These are phyloP conservation scores for Vesta saturnalis DNA, from an alignment of 2,888 invertebrate species.

Conservation along the genomic window DNA sequence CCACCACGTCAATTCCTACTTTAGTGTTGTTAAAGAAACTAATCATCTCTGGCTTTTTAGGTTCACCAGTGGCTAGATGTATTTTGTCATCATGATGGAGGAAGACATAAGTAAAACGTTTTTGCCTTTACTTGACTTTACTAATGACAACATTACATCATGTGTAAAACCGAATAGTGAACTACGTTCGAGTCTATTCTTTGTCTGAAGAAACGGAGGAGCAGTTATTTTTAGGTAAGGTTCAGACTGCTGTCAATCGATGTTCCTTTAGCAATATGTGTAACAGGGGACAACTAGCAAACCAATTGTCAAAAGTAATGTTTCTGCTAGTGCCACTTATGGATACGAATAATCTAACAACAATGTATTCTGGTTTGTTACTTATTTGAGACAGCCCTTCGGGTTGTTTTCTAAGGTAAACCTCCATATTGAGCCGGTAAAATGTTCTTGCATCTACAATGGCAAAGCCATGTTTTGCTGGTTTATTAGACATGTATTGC, in stretches of 20 bases:
- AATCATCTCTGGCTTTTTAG: slow-evolving; percentile 9
- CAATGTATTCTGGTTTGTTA: slow-evolving; percentile 29
- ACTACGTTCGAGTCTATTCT: no score
- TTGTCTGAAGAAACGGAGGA: no score
- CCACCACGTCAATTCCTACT: neutral
- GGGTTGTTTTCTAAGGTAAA: slow-evolving; percentile 45
- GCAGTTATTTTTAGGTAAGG: no score
- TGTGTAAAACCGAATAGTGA: slow-evolving; percentile 26
- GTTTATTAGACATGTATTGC: slow-evolving; percentile 44
- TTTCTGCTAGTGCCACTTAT: slow-evolving; percentile 40
- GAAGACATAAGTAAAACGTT: slow-evolving; percentile 24
- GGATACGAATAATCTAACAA: slow-evolving; percentile 29
- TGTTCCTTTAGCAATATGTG: slow-evolving; percentile 32
- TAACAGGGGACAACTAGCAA: slow-evolving; percentile 28
- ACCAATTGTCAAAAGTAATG: slow-evolving; percentile 48
- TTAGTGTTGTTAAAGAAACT: slow-evolving; percentile 8
- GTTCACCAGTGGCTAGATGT: neutral
- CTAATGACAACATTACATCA: slow-evolving; percentile 25
- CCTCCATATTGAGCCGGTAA: slow-evolving; percentile 42
- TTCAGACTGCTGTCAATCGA: no score
- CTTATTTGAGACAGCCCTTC: slow-evolving; percentile 35
- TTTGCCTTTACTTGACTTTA: slow-evolving; percentile 23
- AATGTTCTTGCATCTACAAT: slow-evolving; percentile 40
- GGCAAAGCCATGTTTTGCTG: slow-evolving; percentile 46
- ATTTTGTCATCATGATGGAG: slow-evolving; percentile 22